Evolutionary conservation across 2,888 invertebrate genomes (phyloP).

Genomic region (Melanophora roralis): DNA sequence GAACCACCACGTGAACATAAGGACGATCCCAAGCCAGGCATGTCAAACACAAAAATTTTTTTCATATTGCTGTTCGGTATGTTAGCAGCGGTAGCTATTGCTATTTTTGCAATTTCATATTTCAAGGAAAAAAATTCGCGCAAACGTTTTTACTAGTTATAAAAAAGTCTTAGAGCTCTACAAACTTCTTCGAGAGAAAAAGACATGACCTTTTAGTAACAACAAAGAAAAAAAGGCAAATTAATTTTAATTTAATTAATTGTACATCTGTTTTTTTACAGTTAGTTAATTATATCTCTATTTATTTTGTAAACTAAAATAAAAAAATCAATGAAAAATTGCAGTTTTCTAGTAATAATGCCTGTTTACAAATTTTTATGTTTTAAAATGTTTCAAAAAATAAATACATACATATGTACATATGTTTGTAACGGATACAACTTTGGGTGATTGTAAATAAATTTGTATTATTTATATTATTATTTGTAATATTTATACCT

Average conservation of each 20-base stretch:
- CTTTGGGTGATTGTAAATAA: slow-evolving; percentile 53
- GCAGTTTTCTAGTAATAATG: slow-evolving; percentile 43
- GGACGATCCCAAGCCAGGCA: slow-evolving; percentile 90
- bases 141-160: slow-evolving; percentile 83
- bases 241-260: slow-evolving; percentile 31
- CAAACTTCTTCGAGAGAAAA: slow-evolving; percentile 53
- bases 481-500: no score
- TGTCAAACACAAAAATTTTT: slow-evolving; percentile 94
- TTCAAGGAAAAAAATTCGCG: slow-evolving; percentile 94
- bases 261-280: slow-evolving; percentile 25
- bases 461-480: slow-evolving; percentile 14
- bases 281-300: slow-evolving; percentile 24
- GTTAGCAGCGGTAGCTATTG: slow-evolving; percentile 88
- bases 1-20: slow-evolving; percentile 94
- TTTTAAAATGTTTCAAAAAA: slow-evolving; percentile 48
- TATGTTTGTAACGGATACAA: slow-evolving; percentile 33
- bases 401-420: slow-evolving; percentile 42
- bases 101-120: slow-evolving; percentile 93
- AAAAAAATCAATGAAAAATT: slow-evolving; percentile 8
- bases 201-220: slow-evolving; percentile 54
- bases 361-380: slow-evolving; percentile 45
- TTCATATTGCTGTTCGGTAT: slow-evolving; percentile 90
- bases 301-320: neutral
- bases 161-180: slow-evolving; percentile 31
- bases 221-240: slow-evolving; percentile 36